A percentile compares a stretch with the other conserved stretches of the same genome.
phyloP scores from a whole-genome alignment of 2,113 vertebrate species.

The Thunnus thynnus region DNA sequence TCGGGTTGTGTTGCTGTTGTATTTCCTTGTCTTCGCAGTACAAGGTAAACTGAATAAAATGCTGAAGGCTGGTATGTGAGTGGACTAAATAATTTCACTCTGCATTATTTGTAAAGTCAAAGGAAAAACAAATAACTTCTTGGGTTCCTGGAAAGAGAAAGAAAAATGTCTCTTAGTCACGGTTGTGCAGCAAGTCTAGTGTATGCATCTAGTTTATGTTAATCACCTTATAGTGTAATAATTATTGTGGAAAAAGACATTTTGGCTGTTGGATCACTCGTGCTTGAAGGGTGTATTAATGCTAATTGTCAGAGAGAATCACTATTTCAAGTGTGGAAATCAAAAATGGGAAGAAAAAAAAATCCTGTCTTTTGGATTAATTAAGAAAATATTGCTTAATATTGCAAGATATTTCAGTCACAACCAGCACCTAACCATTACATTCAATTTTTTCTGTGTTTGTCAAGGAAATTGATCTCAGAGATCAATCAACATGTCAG shows the following conservation, averaged over 20 bases:
- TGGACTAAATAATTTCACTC: background rate
- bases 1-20: background rate
- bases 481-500: too few relatives aligned
- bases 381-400: too few relatives aligned
- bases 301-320: conserved; percentile 24
- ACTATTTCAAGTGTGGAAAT: background rate
- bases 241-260: background rate
- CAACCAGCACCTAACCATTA: background rate
- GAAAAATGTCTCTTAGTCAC: background rate
- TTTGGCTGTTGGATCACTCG: conserved; percentile 2
- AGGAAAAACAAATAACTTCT: background rate
- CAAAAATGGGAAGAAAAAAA: background rate
- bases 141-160: background rate
- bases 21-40: background rate
- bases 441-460: background rate
- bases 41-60: background rate
- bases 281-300: conserved; percentile 19
- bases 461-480: background rate
- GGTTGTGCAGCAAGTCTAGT: background rate
- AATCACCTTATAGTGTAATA: conserved; percentile 11
- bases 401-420: too few relatives aligned
- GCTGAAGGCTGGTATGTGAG: background rate
- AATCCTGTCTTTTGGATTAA: too few relatives aligned
- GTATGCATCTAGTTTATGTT: too few relatives aligned
- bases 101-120: conserved; percentile 16